Evolutionary conservation across 2,797 vertebrate genomes (phyloP), one percentile per base, ranked within the genome.

Genomic region (Brachymystax lenok): DNA sequence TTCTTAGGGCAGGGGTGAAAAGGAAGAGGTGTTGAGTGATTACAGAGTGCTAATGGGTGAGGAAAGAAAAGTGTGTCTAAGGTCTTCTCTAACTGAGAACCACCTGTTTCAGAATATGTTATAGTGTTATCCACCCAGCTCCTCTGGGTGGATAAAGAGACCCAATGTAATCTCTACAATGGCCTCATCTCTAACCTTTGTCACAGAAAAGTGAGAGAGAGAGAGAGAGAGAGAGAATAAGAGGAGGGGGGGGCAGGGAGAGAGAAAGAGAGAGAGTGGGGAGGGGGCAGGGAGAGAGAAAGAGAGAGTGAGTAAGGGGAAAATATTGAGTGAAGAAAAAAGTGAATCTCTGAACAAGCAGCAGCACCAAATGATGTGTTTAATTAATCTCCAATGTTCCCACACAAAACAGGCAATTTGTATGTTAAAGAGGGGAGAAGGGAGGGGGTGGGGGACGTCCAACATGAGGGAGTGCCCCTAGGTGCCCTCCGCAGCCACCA

Each of bases 371-470:
- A 93, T 91, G 89, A 88, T 92, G 87, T 76, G 80, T 77, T 84
- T 88, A 90, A 93, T 94, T 93, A 93, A 93, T 93, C 91, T 93
- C 89, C 88, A 90, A 92, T 93, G 91, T 90, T 91, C 83, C 81
- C 51, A 63, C 89, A 94, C 92, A 94, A 92, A 93, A 90, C 92
- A 93, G 90, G 86, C 92, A 91, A 93, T 94, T 94, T 93, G 93
- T 93, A 93, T 93, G 91, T 94, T 87, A 90, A 88, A 90, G 92
- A 91, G 90, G 88, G 88, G 90, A 85, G 82, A 83, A 68, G 83
- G 51, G 21, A 74, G 30, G 13, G 59, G 17, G 77, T 77, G 75
- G 56, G 67, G 74, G 52, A 51, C n/a, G 27, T 75, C 28, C 28
- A 0, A 77, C 13, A 35, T 66, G 35, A 46, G 30, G 40, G 69